Evolutionary conservation across 2,113 vertebrate genomes (phyloP).

Genomic region (Natator depressus): DNA sequence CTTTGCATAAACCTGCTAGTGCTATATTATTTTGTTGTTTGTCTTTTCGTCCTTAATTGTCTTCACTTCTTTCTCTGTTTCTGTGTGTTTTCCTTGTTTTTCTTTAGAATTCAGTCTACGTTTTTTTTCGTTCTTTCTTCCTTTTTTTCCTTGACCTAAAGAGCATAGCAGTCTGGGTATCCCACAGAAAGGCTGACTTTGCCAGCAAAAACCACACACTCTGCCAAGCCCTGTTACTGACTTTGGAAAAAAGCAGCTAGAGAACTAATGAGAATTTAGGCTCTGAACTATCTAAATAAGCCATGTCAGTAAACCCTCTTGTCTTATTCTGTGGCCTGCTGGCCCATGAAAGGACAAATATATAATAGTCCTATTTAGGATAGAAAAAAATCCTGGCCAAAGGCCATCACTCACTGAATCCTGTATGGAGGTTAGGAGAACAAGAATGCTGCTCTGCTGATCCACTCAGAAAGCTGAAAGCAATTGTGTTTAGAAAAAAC

Average conservation of each 20-base stretch:
- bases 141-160: constrained; percentile 21
- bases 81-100: constrained; percentile 2
- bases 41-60: constrained; percentile 43
- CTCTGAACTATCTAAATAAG: constrained; percentile 68
- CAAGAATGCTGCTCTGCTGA: background rate
- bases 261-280: constrained; percentile 53
- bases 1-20: constrained; percentile 66
- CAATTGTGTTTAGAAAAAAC: background rate
- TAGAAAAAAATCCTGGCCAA: constrained; percentile 52
- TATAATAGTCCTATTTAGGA: constrained; percentile 60
- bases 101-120: constrained; percentile 12
- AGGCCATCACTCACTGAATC: background rate
- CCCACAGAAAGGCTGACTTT: constrained; percentile 63
- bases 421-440: background rate
- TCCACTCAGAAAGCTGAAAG: background rate
- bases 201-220: constrained; percentile 56
- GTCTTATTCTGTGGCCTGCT: constrained; percentile 53
- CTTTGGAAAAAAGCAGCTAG: constrained; percentile 61
- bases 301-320: constrained; percentile 57
- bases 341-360: constrained; percentile 44
- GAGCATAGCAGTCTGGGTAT: constrained; percentile 51
- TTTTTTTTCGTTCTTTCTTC: constrained; percentile 14
- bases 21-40: constrained; percentile 58
- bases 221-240: constrained; percentile 64
- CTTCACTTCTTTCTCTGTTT: constrained; percentile 38